Conservation (phyloP, 2,888 invertebrate genomes). For the Netelia fuscicornis region DNA sequence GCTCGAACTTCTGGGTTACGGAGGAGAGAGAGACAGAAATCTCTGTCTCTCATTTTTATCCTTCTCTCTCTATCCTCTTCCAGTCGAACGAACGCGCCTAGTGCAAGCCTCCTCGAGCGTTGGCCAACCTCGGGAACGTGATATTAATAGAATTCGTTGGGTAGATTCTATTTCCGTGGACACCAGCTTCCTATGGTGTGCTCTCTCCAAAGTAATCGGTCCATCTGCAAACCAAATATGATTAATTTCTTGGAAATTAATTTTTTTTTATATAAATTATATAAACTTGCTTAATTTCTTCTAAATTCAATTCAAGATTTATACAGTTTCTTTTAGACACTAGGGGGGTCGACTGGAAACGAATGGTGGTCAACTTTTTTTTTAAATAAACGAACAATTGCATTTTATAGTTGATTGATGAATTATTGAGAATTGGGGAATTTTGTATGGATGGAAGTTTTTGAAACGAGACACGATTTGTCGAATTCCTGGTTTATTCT, state of each 20-base stretch:
- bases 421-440: not conserved
- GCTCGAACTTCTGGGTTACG: conserved; percentile 82
- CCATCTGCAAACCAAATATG: conserved; percentile 45
- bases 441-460: not conserved
- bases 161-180: conserved; percentile 83
- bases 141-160: conserved; percentile 83
- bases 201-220: conserved; percentile 50
- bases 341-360: no score
- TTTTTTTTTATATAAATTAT: conserved; percentile 23
- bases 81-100: conserved; percentile 56
- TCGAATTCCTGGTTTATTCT: conserved; percentile 61
- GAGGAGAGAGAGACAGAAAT: conserved; percentile 70
- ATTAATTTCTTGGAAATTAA: conserved; percentile 37
- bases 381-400: no score
- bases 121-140: conserved; percentile 71
- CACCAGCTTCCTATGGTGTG: conserved; percentile 71
- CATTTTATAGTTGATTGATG: not conserved
- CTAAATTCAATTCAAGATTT: conserved; percentile 10
- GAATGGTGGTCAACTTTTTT: no score
- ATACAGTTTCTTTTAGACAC: not conserved
- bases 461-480: not conserved
- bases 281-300: conserved; percentile 48
- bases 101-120: conserved; percentile 56
- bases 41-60: conserved; percentile 53
- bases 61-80: conserved; percentile 54